Evolutionary conservation across 2,888 invertebrate species (phyloP).

Genomic region (Lutraria lutraria): DNA sequence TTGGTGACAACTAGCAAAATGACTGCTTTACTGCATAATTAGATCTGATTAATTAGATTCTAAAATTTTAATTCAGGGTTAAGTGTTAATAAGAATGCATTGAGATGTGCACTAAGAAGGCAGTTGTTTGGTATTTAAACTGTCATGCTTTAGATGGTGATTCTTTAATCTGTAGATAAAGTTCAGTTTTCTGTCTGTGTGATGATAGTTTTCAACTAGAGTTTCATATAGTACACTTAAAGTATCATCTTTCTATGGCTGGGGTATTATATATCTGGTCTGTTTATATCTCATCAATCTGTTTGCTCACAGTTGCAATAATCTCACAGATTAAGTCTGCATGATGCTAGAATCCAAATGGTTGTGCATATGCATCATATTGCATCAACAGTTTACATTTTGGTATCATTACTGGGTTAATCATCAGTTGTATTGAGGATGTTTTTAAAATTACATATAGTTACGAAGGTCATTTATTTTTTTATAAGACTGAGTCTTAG

Average conservation of each 20-base stretch:
- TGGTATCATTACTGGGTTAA: no score
- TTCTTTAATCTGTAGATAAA: no score
- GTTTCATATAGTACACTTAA: neutral
- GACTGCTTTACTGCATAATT: no score
- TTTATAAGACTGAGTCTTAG: neutral
- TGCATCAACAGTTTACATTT: no score
- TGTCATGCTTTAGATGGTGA: neutral
- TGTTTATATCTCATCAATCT: neutral
- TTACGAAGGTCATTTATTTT: neutral
- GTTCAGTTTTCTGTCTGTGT: no score
- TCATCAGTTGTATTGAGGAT: neutral
- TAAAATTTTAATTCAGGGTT: no score
- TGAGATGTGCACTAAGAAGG: neutral
- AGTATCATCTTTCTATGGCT: neutral
- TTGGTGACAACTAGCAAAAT: no score
- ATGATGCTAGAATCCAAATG: neutral
- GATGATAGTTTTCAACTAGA: neutral
- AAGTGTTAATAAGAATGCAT: neutral
- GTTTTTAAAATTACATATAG: neutral
- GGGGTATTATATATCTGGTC: neutral
- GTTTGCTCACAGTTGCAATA: neutral
- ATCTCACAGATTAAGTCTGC: neutral
- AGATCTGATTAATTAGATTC: no score
- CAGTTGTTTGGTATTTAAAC: neutral
- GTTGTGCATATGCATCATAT: neutral